Evolutionary conservation across 2,888 invertebrate genomes (phyloP).

Genomic region (Notodonta ziczac): DNA sequence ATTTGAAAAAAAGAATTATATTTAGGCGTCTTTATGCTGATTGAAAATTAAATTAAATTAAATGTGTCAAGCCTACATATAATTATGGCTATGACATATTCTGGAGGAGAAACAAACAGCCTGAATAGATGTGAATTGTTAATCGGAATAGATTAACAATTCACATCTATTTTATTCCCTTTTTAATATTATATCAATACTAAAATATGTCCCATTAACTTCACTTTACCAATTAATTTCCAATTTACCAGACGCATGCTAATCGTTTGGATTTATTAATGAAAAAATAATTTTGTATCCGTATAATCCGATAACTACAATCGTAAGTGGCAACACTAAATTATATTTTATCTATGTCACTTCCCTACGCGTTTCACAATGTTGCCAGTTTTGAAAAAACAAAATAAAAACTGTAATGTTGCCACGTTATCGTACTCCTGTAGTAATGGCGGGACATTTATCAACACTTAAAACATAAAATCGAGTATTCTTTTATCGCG

Average conservation of each 20-base stretch:
- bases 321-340: slow-evolving; percentile 55
- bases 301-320: slow-evolving; percentile 47
- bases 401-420: slow-evolving; percentile 51
- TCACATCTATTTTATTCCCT: neutral
- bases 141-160: no score
- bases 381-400: slow-evolving; percentile 59
- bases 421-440: slow-evolving; percentile 62
- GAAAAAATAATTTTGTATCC: slow-evolving; percentile 44
- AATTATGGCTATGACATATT: no score
- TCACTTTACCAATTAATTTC: neutral
- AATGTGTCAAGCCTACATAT: no score
- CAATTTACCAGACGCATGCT: slow-evolving; percentile 9
- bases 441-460: slow-evolving; percentile 65
- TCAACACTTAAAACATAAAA: slow-evolving; percentile 74
- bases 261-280: slow-evolving; percentile 34
- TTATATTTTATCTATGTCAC: slow-evolving; percentile 59
- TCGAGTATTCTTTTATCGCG: slow-evolving; percentile 70
- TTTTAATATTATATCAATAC: neutral
- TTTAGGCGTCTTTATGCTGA: no score
- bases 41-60: no score
- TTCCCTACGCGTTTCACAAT: slow-evolving; percentile 55
- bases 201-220: neutral
- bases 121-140: no score
- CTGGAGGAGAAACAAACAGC: no score
- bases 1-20: no score